phyloP scores from a whole-genome alignment of 2,797 vertebrate genomes.

The Melanotaenia pygmaea region DNA sequence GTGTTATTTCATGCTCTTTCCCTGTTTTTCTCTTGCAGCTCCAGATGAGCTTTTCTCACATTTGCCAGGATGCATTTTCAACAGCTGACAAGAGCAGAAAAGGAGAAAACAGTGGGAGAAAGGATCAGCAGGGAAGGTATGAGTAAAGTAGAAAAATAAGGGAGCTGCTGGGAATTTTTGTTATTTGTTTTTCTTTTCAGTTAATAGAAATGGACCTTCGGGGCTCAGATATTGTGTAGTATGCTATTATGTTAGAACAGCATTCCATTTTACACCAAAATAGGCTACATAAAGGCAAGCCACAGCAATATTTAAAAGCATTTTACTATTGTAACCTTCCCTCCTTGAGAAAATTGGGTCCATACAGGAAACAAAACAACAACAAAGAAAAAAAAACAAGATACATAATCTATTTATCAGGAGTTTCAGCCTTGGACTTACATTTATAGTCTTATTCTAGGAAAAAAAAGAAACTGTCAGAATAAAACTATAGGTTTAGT shows the following conservation, averaged over 20 bases:
- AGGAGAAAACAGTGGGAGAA: conserved; percentile 36
- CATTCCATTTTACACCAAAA: conserved; percentile 65
- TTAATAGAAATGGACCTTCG: conserved; percentile 59
- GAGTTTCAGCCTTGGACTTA: conserved; percentile 38
- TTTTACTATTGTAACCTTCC: conserved; percentile 39
- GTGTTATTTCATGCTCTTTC: conserved; percentile 41
- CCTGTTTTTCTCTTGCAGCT: conserved; percentile 31
- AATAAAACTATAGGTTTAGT: conserved; percentile 30
- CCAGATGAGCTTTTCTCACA: conserved; percentile 62
- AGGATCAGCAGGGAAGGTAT: conserved; percentile 42
- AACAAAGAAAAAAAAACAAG: conserved; percentile 27
- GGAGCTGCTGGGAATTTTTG: not conserved
- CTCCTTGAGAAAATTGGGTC: conserved; percentile 52
- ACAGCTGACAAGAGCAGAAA: conserved; percentile 53
- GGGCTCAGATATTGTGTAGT: conserved; percentile 52
- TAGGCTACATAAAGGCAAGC: conserved; percentile 50
- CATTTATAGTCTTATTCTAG: conserved; percentile 39
- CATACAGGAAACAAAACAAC: conserved; percentile 30
- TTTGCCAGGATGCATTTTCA: conserved; percentile 58
- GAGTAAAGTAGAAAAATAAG: conserved; percentile 1
- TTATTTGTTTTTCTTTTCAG: conserved; percentile 38
- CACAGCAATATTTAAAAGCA: conserved; percentile 43
- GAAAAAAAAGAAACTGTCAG: conserved; percentile 25
- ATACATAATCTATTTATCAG: conserved; percentile 35
- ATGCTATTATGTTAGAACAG: conserved; percentile 59